Conservation (phyloP, 2,797 vertebrate genomes). For the Knipowitschia caucasica region DNA sequence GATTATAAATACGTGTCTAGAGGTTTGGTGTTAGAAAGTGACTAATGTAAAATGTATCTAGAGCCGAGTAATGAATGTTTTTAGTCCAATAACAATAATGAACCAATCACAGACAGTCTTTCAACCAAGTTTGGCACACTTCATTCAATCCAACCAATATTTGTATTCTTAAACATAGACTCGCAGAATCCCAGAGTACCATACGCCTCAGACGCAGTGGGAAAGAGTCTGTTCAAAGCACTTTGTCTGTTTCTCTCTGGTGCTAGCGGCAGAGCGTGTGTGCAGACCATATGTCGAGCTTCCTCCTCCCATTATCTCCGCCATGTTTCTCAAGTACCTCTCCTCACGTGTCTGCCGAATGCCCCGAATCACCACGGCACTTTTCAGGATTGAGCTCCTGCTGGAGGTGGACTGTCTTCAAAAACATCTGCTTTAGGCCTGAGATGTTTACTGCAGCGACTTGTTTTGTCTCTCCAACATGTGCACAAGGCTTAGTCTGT, state of each 20-base stretch:
- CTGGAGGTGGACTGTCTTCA: conserved; percentile 3
- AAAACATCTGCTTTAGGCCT: neutral
- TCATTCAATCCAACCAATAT: neutral
- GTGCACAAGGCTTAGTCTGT: neutral
- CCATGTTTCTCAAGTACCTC: conserved; percentile 19
- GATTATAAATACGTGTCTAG: too few species aligned
- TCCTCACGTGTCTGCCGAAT: conserved; percentile 27
- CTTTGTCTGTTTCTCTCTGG: conserved; percentile 19
- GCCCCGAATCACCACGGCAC: conserved; percentile 15
- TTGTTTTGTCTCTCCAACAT: neutral
- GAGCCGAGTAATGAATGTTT: too few species aligned
- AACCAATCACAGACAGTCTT: too few species aligned
- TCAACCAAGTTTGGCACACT: too few species aligned
- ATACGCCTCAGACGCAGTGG: neutral
- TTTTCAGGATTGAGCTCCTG: conserved; percentile 17
- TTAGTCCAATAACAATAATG: too few species aligned
- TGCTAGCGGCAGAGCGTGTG: conserved; percentile 33
- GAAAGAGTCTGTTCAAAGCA: neutral
- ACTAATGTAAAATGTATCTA: too few species aligned
- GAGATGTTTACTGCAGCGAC: conserved; percentile 2
- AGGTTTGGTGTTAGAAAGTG: too few species aligned
- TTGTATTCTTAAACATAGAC: neutral
- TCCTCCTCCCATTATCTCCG: conserved; percentile 23
- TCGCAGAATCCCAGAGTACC: neutral
- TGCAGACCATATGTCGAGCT: conserved; percentile 35